Percentiles rank a stretch among this genome's conserved stretches.
Evolutionary conservation across 53 echinoderm and acorn worm species (phyloP).

Genomic region (Luidia sarsii): DNA sequence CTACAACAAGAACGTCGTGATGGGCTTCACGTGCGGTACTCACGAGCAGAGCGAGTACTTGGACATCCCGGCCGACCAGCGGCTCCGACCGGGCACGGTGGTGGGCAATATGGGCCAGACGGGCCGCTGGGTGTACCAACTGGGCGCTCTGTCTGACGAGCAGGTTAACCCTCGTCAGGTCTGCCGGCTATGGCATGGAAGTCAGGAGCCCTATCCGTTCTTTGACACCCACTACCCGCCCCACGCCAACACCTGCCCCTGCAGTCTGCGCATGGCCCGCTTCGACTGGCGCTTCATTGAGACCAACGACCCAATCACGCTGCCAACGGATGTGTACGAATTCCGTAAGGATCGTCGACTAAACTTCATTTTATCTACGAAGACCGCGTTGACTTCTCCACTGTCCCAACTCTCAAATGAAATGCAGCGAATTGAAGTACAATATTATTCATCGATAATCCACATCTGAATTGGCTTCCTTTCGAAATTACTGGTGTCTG

Average conservation of each 20-base stretch:
- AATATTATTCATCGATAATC: too few species aligned
- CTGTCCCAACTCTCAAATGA: too few species aligned
- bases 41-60: constrained; percentile 46
- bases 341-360: neutral
- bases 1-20: constrained; percentile 64
- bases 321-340: neutral
- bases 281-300: neutral
- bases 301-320: too few species aligned
- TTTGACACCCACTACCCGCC: constrained; percentile 46
- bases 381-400: too few species aligned
- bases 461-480: too few species aligned
- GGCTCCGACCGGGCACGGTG: constrained; percentile 72
- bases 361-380: too few species aligned
- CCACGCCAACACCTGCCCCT: constrained; percentile 66
- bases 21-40: constrained; percentile 69
- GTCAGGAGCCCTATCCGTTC: constrained; percentile 36
- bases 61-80: constrained; percentile 36
- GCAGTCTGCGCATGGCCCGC: constrained; percentile 20
- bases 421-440: too few species aligned
- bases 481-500: too few species aligned
- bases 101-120: constrained; percentile 10
- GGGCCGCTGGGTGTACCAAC: constrained; percentile 86
- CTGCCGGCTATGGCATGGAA: constrained; percentile 71
- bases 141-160: constrained; percentile 62
- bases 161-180: constrained; percentile 68